Evolutionary conservation across 1,140 invertebrate genomes (phyloP).

Genomic region (Ganaspis sp.): DNA sequence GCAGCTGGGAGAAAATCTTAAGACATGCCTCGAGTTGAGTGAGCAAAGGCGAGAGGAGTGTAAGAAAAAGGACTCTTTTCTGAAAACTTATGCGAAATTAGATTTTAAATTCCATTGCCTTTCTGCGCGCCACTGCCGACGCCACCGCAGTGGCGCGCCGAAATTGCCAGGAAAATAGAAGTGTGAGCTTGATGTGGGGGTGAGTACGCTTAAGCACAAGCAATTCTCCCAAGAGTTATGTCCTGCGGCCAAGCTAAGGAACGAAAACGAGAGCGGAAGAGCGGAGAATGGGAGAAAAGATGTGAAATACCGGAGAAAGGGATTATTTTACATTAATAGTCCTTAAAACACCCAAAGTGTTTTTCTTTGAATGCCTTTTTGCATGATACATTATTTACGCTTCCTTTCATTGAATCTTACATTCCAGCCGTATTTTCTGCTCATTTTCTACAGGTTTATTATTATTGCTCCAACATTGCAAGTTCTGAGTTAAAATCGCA

Average conservation of each 20-base stretch:
- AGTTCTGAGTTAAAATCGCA: too few relatives aligned
- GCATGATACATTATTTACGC: not conserved
- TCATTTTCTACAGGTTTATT: too few relatives aligned
- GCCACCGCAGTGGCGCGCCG: conserved; percentile 40
- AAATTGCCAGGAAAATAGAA: conserved; percentile 63
- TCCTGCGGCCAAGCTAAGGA: conserved; percentile 34
- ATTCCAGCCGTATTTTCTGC: too few relatives aligned
- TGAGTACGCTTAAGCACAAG: conserved; percentile 57
- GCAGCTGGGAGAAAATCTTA: conserved; percentile 14
- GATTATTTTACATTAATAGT: conserved; percentile 27
- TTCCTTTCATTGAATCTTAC: too few relatives aligned
- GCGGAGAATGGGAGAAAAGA: not conserved
- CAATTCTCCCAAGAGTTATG: conserved; percentile 60
- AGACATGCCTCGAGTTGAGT: not conserved
- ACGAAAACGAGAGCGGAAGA: conserved; percentile 39
- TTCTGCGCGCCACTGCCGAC: conserved; percentile 39
- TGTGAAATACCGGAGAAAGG: conserved; percentile 7
- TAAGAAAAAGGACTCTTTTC: conserved; percentile 45
- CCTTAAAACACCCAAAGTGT: conserved; percentile 12
- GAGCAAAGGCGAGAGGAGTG: conserved; percentile 30
- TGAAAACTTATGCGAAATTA: conserved; percentile 68
- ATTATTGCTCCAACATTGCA: too few relatives aligned
- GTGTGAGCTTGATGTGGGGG: conserved; percentile 28
- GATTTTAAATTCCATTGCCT: conserved; percentile 65
- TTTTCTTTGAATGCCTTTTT: not conserved